Base-by-base conservation (phyloP, 2,113 vertebrate genomes). In the Theropithecus gelada region DNA sequence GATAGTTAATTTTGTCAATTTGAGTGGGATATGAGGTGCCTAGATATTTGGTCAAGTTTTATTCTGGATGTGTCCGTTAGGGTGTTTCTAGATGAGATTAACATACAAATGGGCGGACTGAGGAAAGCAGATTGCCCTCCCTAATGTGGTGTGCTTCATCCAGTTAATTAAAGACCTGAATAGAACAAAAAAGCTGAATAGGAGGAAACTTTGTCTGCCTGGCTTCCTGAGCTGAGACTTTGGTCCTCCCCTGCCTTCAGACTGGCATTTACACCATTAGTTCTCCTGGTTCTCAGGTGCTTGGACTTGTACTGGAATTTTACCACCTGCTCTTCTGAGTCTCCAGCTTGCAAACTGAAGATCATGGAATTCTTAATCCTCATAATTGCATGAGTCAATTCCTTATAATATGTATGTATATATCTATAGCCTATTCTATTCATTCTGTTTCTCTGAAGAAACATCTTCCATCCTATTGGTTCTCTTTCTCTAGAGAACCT, bases 391-490 rank as follows among this genome's bases (percentile, higher is more conserved):
- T 79, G 22, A 90, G 35, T 16, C 72, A 90, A 35, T 68, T 92
- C 68, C 38, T 59, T 32, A 16, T 72, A 66, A 50, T 22, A 57
- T 30, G 48, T 59, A 7, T 43, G 55, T 45, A 18, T n/a, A 11
- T 35, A 38, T 14, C 23, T 30, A n/a, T 12, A 76, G 22, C 52
- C 27, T 27, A 2, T 38, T 2, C 23, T 81, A 14, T 57, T 86
- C 23, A 12, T 84, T 93, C 35, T 88, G 32, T 84, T 82, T 95
- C 68, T 82, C 59, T 59, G 45, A 55, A 96, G 64, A 95, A 59
- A 55, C 52, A 55, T 55, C 52, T 55, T 55, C 52, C 52, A 55
- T 68, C 50, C 32, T 79, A 7, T 45, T 84, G 20, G 10, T 83
- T 93, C 22, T 87, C 25, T 78, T 81, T 94, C 68, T 82, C 59